A percentile compares a stretch with the other conserved stretches of the same genome.
Evolutionary conservation across 35 echinoderm and acorn worm genomes (phyloP).

Genomic region (Patiria miniata): DNA sequence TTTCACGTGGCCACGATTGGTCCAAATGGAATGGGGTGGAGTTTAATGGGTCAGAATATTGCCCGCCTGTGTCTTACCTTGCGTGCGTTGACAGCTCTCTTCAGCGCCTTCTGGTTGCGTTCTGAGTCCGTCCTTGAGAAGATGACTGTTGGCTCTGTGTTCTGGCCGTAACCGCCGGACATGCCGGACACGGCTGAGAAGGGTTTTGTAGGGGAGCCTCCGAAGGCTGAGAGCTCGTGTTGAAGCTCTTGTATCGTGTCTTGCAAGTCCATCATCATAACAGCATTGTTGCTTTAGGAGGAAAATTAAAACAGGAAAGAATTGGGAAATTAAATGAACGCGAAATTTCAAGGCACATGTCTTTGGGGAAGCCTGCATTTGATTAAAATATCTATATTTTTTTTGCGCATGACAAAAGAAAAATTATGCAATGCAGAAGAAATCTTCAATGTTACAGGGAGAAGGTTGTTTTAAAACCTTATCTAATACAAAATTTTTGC

Average conservation of each 20-base stretch:
- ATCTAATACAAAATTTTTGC: too few relatives aligned
- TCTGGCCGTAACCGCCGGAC: slow-evolving; percentile 42
- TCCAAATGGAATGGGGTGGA: background rate
- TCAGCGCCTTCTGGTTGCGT: slow-evolving; percentile 84
- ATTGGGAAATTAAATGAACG: too few relatives aligned
- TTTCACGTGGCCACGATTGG: background rate
- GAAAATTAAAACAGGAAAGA: too few relatives aligned
- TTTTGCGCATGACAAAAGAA: too few relatives aligned
- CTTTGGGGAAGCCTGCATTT: too few relatives aligned
- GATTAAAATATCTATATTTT: too few relatives aligned
- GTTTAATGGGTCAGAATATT: too few relatives aligned
- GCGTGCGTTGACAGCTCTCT: slow-evolving; percentile 82
- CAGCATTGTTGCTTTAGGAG: slow-evolving; percentile 74
- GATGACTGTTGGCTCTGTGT: slow-evolving; percentile 71
- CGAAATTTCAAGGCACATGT: too few relatives aligned
- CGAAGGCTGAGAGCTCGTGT: slow-evolving; percentile 65
- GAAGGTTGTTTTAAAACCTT: too few relatives aligned
- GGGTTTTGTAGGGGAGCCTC: slow-evolving; percentile 56
- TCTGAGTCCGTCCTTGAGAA: slow-evolving; percentile 89
- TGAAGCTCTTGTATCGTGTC: slow-evolving; percentile 90
- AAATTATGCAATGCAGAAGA: too few relatives aligned
- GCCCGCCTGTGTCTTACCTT: slow-evolving; percentile 75
- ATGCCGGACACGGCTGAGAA: slow-evolving; percentile 45
- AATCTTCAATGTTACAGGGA: too few relatives aligned
- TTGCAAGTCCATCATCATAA: slow-evolving; percentile 88